Percentiles rank a stretch among this genome's conserved stretches.
Conservation (phyloP, 2,797 vertebrate species). For the Balearica regulorum region DNA sequence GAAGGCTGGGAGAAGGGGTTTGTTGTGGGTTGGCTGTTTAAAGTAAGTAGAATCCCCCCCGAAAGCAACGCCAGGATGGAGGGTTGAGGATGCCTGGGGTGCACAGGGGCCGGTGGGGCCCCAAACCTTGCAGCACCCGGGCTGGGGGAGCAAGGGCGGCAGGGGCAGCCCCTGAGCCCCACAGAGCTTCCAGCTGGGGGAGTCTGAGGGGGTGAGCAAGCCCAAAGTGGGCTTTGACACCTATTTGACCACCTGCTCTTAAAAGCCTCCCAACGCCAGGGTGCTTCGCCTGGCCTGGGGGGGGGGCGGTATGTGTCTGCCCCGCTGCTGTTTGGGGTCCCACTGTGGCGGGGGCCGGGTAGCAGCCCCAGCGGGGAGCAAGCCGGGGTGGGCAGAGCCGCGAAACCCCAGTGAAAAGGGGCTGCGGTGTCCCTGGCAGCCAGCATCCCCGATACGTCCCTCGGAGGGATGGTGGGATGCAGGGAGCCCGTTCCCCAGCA, state of each 20-base stretch:
- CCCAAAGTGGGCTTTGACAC: neutral
- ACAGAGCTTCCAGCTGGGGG: neutral
- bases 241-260: neutral
- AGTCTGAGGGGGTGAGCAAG: neutral
- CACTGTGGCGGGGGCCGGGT: rapidly evolving
- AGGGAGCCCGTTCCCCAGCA: neutral
- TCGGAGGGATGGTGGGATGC: rapidly evolving
- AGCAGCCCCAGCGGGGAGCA: neutral
- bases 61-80: neutral
- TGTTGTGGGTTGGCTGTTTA: neutral
- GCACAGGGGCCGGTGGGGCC: neutral
- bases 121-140: neutral
- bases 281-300: neutral
- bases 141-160: neutral
- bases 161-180: neutral
- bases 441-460: neutral
- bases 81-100: neutral
- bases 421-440: neutral
- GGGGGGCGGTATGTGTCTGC: neutral
- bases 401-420: neutral
- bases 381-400: neutral
- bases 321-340: neutral
- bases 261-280: neutral
- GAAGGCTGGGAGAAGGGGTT: neutral
- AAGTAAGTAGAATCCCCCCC: neutral